Conservation (phyloP, 2,797 vertebrate species). For the Sparidentex hasta region DNA sequence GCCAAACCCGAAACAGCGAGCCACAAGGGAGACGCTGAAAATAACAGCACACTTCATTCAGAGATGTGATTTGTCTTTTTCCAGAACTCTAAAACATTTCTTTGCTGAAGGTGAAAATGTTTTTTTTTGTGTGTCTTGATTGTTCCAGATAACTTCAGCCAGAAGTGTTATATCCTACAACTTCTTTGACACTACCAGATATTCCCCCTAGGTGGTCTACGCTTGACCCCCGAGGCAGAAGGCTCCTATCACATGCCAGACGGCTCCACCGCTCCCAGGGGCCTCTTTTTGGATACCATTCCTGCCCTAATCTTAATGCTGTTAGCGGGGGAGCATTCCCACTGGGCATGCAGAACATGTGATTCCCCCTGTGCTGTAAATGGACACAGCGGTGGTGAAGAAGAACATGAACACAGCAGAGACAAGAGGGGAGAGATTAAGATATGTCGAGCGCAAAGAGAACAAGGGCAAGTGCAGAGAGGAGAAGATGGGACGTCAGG, state of each 20-base stretch:
- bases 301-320: constrained; percentile 55
- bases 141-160: background rate
- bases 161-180: background rate
- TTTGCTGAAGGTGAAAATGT: background rate
- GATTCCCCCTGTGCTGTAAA: constrained; percentile 31
- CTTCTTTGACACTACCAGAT: background rate
- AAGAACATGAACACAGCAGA: constrained; percentile 8
- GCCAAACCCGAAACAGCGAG: constrained; percentile 57
- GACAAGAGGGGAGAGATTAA: background rate
- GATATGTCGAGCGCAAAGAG: constrained; percentile 13
- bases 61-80: background rate
- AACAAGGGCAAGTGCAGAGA: background rate
- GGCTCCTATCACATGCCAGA: constrained; percentile 46
- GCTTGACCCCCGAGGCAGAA: constrained; percentile 54
- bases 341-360: constrained; percentile 45
- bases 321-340: constrained; percentile 52
- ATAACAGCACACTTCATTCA: constrained; percentile 47
- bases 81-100: constrained; percentile 25
- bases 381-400: constrained; percentile 32
- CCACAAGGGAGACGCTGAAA: constrained; percentile 54
- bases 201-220: constrained; percentile 24
- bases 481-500: background rate
- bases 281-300: constrained; percentile 53
- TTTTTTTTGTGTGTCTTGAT: background rate
- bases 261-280: constrained; percentile 52